phyloP scores from a whole-genome alignment of 2,888 invertebrate species.

The Agonopterix alstromeriana region DNA sequence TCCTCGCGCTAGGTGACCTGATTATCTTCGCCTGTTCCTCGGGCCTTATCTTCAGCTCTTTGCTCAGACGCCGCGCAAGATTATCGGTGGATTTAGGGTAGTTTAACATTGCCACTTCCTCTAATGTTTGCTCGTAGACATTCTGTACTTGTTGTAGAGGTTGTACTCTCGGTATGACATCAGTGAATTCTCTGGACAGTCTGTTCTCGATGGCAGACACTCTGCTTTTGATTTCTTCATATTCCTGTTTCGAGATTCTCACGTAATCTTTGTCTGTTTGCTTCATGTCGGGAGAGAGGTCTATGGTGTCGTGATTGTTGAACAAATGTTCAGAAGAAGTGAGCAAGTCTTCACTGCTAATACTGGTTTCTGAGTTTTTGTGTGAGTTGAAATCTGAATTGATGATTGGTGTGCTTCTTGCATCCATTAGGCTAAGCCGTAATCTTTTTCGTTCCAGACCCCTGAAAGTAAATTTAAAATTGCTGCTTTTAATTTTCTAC shows the following conservation, averaged over 20 bases:
- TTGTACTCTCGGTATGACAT: conserved; percentile 63
- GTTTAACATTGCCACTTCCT: conserved; percentile 80
- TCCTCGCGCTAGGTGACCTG: conserved; percentile 87
- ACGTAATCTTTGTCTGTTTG: conserved; percentile 78
- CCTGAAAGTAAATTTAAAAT: conserved; percentile 28
- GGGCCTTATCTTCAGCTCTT: conserved; percentile 84
- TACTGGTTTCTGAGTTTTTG: conserved; percentile 59
- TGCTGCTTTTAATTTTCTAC: no score
- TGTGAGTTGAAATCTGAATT: conserved; percentile 50
- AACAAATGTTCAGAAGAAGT: conserved; percentile 64
- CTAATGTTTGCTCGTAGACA: conserved; percentile 84
- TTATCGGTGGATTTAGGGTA: conserved; percentile 80
- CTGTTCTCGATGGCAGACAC: conserved; percentile 84
- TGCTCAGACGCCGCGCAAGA: conserved; percentile 82
- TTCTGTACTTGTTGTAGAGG: conserved; percentile 81
- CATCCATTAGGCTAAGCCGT: conserved; percentile 61
- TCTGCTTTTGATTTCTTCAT: conserved; percentile 85
- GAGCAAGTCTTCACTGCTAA: conserved; percentile 61
- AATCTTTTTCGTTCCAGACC: conserved; percentile 66
- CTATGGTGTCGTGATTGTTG: conserved; percentile 61
- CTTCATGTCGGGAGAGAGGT: conserved; percentile 59
- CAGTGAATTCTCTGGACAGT: conserved; percentile 81
- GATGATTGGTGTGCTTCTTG: conserved; percentile 55
- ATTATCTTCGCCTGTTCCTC: conserved; percentile 83
- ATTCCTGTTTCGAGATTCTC: conserved; percentile 83